Evolutionary conservation across 2,797 vertebrate genomes (phyloP), one percentile per base, ranked within the genome.

Genomic region (Dryobates pubescens): DNA sequence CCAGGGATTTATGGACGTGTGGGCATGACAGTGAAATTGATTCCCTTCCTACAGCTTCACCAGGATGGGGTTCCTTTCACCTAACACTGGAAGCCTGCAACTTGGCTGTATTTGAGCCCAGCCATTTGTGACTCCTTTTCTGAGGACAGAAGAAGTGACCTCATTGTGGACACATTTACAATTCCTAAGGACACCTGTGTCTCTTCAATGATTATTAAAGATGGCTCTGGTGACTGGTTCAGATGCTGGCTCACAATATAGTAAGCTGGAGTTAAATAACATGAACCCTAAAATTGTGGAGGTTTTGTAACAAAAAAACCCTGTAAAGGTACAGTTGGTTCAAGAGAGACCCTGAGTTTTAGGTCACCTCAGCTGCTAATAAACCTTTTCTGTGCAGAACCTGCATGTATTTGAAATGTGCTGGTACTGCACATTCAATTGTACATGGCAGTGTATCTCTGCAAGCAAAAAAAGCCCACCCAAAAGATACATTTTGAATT

Each of bases 361-460:
- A 82, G 56, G 29, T 36, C 6, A 59, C 1, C 9, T 77, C 30
- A n/a, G 13, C 10, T 65, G 17, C n/a, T 80, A 61, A 41, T 80
- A 61, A 41, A 49, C 27, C 10, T 54, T 56, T 61, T 59, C 58
- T 64, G 23, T 2, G 1, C 12, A 75, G n/a, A 68, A 72, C 17
- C 30, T 54, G 4, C 36, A 16, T 56, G 64, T 12, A 85, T 36
- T 22, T 58, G 56, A 77, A 76, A 58, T 32, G 6, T 57, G 89
- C 41, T 62, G 36, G 71, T 88, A 89, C 8, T 51, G 30, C 29
- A 65, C 8, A 3, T 58, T 34, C 43, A 49, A 18, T 24, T 49
- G 24, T 29, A 77, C 26, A 56, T 0, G 0, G 12, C 5, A 69
- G 17, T 27, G 16, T 27, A 69, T 6, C 24, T 26, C 5, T 3